Percentiles rank a stretch among this genome's conserved stretches.
These are phyloP conservation scores for Cynaeus angustus DNA, from an alignment of 2,888 invertebrate species.

Conservation along the genomic window DNA sequence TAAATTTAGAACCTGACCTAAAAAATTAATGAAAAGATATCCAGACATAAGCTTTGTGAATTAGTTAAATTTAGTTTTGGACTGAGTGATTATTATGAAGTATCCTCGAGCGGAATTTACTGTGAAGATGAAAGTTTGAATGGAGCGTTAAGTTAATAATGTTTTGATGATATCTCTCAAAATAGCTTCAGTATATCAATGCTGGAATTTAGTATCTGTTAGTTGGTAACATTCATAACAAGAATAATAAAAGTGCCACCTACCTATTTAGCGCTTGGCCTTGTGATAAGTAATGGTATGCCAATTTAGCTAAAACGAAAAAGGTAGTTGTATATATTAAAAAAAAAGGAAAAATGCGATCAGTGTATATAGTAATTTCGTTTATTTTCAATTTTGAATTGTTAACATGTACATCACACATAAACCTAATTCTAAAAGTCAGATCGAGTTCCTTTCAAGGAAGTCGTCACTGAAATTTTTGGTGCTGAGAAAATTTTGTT, in stretches of 20 bases:
- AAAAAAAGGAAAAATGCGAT: slow-evolving; percentile 62
- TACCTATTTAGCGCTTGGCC: slow-evolving; percentile 65
- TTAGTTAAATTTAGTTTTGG: slow-evolving; percentile 29
- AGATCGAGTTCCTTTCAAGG: slow-evolving; percentile 47
- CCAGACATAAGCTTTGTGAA: slow-evolving; percentile 3
- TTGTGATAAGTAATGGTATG: slow-evolving; percentile 50
- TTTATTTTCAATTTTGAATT: slow-evolving; percentile 73
- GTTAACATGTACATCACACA: slow-evolving; percentile 73
- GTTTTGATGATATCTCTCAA: slow-evolving; percentile 34
- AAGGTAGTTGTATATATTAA: slow-evolving; percentile 32
- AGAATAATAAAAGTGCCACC: slow-evolving; percentile 67
- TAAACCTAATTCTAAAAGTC: slow-evolving; percentile 67
- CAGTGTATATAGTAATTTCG: slow-evolving; percentile 66
- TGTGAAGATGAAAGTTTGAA: slow-evolving; percentile 36
- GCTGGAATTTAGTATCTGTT: slow-evolving; percentile 69
- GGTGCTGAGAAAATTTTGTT: slow-evolving; percentile 69
- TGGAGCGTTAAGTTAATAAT: slow-evolving; percentile 35
- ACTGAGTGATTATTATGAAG: slow-evolving; percentile 35
- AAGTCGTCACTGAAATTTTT: slow-evolving; percentile 58
- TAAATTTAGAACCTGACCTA: slow-evolving; percentile 37
- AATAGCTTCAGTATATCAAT: slow-evolving; percentile 52
- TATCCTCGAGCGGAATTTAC: slow-evolving; percentile 26
- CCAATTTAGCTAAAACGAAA: slow-evolving; percentile 60
- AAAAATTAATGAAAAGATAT: slow-evolving; percentile 15
- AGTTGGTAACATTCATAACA: slow-evolving; percentile 59